Evolutionary conservation across 1,140 invertebrate genomes (phyloP).

Genomic region (Procambarus clarkii): DNA sequence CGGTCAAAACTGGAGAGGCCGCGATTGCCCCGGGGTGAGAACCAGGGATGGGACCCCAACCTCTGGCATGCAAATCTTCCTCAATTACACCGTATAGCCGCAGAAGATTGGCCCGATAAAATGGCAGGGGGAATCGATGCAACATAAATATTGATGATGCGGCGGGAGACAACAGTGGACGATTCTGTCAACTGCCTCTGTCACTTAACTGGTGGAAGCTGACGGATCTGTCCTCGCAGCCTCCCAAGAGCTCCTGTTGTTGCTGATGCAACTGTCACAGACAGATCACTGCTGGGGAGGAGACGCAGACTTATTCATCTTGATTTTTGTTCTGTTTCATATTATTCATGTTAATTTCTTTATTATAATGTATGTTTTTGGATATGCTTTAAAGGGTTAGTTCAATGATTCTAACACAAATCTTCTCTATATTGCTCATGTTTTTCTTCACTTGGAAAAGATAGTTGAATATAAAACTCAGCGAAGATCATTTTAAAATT

Average conservation of each 20-base stretch:
- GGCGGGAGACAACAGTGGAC: constrained; percentile 17
- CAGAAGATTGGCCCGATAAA: constrained; percentile 52
- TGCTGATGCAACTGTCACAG: too few species aligned
- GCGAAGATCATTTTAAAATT: too few species aligned
- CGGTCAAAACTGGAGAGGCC: not conserved
- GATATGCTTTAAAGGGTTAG: too few species aligned
- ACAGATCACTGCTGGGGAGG: too few species aligned
- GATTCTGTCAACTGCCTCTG: constrained; percentile 45
- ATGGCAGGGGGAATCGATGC: constrained; percentile 44
- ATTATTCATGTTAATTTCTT: too few species aligned
- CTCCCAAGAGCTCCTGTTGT: not conserved
- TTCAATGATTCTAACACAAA: too few species aligned
- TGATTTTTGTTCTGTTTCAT: too few species aligned
- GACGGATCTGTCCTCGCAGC: not conserved
- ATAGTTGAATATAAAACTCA: too few species aligned
- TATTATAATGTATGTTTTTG: too few species aligned
- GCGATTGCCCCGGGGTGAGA: not conserved
- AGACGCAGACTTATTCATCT: too few species aligned
- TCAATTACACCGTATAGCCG: constrained; percentile 54
- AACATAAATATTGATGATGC: constrained; percentile 62
- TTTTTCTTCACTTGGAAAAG: too few species aligned
- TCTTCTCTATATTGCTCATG: too few species aligned
- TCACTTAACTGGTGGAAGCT: constrained; percentile 21
- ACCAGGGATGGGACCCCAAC: not conserved
- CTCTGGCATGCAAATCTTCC: constrained; percentile 44